A percentile compares a stretch with the other conserved stretches of the same genome.
These are phyloP conservation scores for Tauraco erythrolophus DNA, from an alignment of 2,113 vertebrate species.

Conservation along the genomic window DNA sequence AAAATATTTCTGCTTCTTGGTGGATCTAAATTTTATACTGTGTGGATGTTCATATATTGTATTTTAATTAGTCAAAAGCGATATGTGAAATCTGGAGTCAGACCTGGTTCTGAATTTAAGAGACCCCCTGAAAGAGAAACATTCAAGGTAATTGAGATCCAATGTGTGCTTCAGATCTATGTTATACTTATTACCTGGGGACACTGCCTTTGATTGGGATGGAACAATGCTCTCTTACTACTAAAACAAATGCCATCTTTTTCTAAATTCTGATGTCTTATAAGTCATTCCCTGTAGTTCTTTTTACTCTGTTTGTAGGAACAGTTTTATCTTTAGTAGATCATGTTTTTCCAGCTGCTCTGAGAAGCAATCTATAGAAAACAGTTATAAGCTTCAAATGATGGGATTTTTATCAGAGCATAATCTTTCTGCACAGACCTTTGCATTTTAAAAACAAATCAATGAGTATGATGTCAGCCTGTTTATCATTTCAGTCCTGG, in stretches of 20 bases:
- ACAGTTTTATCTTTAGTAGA: not conserved
- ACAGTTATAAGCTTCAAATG: slow-evolving; percentile 37
- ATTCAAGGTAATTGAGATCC: not conserved
- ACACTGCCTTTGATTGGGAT: not conserved
- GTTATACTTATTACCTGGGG: not conserved
- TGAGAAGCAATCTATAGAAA: slow-evolving; percentile 38
- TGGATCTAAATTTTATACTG: not conserved
- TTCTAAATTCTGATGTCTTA: slow-evolving; percentile 33
- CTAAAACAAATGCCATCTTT: not conserved
- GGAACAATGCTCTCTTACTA: not conserved
- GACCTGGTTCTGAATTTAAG: not conserved
- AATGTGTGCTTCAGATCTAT: not conserved
- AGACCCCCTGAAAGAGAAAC: not conserved
- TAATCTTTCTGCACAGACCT: slow-evolving; percentile 36
- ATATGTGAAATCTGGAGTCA: not conserved
- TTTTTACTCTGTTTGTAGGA: slow-evolving; percentile 7
- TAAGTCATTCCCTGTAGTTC: not conserved
- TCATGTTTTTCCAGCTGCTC: slow-evolving; percentile 71
- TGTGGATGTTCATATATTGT: not conserved
- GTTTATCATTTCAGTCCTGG: slow-evolving; percentile 71
- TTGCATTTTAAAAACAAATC: slow-evolving; percentile 69
- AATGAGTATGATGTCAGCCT: slow-evolving; percentile 63
- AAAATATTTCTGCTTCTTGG: not conserved
- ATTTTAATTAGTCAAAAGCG: not conserved
- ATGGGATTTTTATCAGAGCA: slow-evolving; percentile 62